Evolutionary conservation across 2,888 invertebrate genomes (phyloP), one percentile per base, ranked within the genome.

Genomic region (Buathra laborator): DNA sequence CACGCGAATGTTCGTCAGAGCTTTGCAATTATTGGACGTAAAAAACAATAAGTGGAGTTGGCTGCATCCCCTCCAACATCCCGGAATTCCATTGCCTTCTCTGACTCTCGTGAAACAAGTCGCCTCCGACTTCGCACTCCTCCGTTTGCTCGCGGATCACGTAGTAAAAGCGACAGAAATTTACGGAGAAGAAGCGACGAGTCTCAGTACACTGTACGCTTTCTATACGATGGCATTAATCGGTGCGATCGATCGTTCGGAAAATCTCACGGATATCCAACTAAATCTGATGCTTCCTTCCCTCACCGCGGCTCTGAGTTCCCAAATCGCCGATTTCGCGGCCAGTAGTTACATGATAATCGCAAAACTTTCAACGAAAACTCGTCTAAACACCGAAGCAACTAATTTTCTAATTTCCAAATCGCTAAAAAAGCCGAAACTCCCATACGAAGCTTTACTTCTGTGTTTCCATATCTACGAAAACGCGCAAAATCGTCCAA

Each of bases 1-100:
- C 90, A 98, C 98, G 0, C 97, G 97, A 87, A 96, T 98, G 86
- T 99, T 99, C 94, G 96, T 97, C 0, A 91, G 96, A 79, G 94
- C 98, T 70, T 92, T 99, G 1, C 98, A 98, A 93, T 94, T 98
- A 0, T 92, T 97, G 89, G 95, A 96, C 75, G 92, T 99, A 12
- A 89, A 93, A 0, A 94, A 94, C n/a, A 95, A 96, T 76, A 94
- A 95, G 81, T 98, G 98, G 97, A 94, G 95, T 86, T 98, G 98
- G 97, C 93, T 99, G 43, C 93, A 95, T 43, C 94, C 96, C 0
- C 92, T 98, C 3, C 97, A 98, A 92, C 97, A 97, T 91, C 95
- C 96, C 10, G 98, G 98, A 1, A 94, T 97, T 9, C 96, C 97
- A 0, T 94, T 99, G 32, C 94, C 97, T 0, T 97, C 97, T 90